Evolutionary conservation across 2,113 vertebrate genomes (phyloP).

Genomic region (Scophthalmus maximus): DNA sequence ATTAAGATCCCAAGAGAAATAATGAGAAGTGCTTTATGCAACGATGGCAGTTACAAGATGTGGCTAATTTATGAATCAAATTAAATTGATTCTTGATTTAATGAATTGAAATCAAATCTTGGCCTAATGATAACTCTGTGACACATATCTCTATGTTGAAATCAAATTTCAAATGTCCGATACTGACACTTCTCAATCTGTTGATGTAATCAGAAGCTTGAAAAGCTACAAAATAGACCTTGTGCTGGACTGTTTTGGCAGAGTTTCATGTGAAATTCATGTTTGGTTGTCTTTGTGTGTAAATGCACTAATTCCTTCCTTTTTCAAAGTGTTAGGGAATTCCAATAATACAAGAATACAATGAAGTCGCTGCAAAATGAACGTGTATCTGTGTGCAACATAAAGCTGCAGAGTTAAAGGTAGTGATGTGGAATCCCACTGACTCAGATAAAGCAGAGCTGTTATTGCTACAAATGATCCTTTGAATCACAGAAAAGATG

Average conservation of each 20-base stretch:
- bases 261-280: not conserved
- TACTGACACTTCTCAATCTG: not conserved
- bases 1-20: no score
- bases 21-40: no score
- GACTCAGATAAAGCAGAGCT: constrained; percentile 16
- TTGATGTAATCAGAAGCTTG: not conserved
- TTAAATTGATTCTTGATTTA: no score
- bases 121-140: not conserved
- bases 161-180: not conserved
- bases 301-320: not conserved
- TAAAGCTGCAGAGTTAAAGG: not conserved
- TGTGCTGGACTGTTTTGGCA: not conserved
- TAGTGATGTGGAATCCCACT: not conserved
- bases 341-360: not conserved
- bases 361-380: not conserved
- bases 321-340: not conserved
- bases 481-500: constrained; percentile 13
- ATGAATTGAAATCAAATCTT: no score
- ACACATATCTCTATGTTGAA: not conserved
- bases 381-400: not conserved
- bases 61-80: no score
- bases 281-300: not conserved
- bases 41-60: no score
- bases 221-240: not conserved
- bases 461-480: constrained; percentile 28